Conservation (phyloP, 2,888 invertebrate species). For the Ypsolopha scabrella region DNA sequence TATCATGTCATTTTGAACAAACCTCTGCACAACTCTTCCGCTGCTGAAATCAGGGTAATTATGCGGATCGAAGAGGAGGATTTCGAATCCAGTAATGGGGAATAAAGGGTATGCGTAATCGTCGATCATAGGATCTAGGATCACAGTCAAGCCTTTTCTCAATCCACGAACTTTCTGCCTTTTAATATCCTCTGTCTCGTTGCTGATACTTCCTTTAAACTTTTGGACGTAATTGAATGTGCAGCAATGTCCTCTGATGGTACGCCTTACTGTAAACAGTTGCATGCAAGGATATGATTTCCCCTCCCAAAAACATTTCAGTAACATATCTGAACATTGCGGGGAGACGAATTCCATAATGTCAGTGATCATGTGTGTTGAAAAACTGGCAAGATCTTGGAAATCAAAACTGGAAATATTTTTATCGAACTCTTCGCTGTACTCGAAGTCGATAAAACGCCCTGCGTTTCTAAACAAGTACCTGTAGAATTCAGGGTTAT, state of each 20-base stretch:
- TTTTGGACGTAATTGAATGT: constrained; percentile 57
- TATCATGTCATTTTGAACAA: neutral
- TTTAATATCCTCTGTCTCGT: too few species aligned
- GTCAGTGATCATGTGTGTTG: too few species aligned
- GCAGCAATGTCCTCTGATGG: constrained; percentile 71
- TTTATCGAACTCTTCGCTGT: too few species aligned
- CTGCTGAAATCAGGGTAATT: constrained; percentile 7
- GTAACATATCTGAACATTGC: constrained; percentile 58
- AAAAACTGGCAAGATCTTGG: too few species aligned
- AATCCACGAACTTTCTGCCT: neutral
- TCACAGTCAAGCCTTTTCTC: constrained; percentile 61
- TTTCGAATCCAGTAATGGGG: constrained; percentile 67
- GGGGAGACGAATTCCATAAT: constrained; percentile 34
- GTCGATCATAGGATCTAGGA: constrained; percentile 63
- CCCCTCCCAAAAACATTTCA: constrained; percentile 59
- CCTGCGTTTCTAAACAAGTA: too few species aligned
- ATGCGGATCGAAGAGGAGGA: constrained; percentile 22
- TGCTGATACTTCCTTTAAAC: neutral
- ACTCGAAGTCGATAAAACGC: too few species aligned
- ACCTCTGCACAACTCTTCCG: constrained; percentile 4
- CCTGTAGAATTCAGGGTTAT: too few species aligned
- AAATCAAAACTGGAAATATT: too few species aligned
- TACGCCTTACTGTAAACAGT: constrained; percentile 53
- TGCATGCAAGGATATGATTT: constrained; percentile 33
- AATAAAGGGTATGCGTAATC: constrained; percentile 70